phyloP scores from a whole-genome alignment of 2,888 invertebrate species.

The Pseudeuparius sepicola region DNA sequence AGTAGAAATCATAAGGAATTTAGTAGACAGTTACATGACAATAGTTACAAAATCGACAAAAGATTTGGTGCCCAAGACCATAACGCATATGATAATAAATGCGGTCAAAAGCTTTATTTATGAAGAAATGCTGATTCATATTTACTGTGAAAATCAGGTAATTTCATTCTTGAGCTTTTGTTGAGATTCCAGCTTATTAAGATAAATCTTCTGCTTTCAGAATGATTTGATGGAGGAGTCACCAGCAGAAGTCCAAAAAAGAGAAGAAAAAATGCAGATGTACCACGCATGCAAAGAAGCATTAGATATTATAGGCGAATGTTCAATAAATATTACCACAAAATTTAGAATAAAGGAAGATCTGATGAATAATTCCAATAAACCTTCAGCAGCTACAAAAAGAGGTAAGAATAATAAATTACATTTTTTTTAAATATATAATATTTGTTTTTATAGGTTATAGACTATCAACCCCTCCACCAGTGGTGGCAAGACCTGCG shows the following conservation, averaged over 20 bases:
- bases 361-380: slow-evolving; percentile 7
- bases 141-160: slow-evolving; percentile 96
- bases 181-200: too few relatives aligned
- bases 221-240: slow-evolving; percentile 98
- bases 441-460: slow-evolving; percentile 21
- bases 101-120: slow-evolving; percentile 96
- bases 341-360: slow-evolving; percentile 13
- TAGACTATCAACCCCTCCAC: slow-evolving; percentile 24
- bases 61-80: slow-evolving; percentile 96
- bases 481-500: slow-evolving; percentile 23
- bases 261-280: slow-evolving; percentile 98
- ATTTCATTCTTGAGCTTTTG: slow-evolving; percentile 3
- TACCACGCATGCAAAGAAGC: slow-evolving; percentile 99
- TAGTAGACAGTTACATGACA: slow-evolving; percentile 99
- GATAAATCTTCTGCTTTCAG: slow-evolving; percentile 40
- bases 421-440: slow-evolving; percentile 1
- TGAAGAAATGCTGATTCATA: slow-evolving; percentile 88
- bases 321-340: slow-evolving; percentile 58
- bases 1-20: slow-evolving; percentile 97
- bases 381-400: neutral
- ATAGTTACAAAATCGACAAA: slow-evolving; percentile 98
- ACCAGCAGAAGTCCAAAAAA: slow-evolving; percentile 86
- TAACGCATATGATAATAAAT: slow-evolving; percentile 97
- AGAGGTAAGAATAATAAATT: slow-evolving; percentile 1
- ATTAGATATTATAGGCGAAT: slow-evolving; percentile 92